Percentiles rank a stretch among this genome's conserved stretches.
Conservation (phyloP, 2,113 vertebrate species). For the Nycticebus coucang region DNA sequence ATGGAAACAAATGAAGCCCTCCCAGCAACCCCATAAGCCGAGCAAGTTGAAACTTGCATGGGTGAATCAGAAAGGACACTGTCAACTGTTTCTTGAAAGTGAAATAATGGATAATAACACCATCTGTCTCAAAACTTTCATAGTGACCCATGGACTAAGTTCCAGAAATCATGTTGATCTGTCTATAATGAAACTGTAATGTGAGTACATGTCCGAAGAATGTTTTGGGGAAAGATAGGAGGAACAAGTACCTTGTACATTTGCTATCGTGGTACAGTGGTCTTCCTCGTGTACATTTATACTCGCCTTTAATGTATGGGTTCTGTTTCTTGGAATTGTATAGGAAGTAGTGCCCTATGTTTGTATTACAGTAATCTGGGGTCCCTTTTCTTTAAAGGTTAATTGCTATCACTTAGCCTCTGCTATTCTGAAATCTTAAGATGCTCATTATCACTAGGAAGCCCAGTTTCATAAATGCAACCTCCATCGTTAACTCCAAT, state of each 20-base stretch:
- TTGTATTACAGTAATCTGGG: not conserved
- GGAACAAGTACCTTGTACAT: not conserved
- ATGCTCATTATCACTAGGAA: not conserved
- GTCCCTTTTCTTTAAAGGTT: not conserved
- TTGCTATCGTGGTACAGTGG: not conserved
- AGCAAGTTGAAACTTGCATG: no score
- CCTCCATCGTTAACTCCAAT: not conserved
- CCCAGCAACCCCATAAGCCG: no score
- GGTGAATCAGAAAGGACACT: no score
- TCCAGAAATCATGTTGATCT: not conserved
- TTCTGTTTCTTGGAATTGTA: not conserved
- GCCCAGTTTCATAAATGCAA: not conserved
- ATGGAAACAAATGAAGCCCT: no score
- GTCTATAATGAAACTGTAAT: not conserved
- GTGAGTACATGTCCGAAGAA: not conserved
- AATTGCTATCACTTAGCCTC: not conserved
- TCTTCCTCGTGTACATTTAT: not conserved
- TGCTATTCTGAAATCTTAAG: not conserved
- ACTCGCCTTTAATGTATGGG: not conserved
- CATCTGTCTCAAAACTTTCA: no score
- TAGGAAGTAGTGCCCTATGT: not conserved
- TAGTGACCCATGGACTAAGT: not conserved
- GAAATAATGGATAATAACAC: no score
- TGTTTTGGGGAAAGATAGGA: not conserved
- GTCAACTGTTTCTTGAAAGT: no score